Evolutionary conservation across 2,797 vertebrate genomes (phyloP).

Genomic region (Limosa lapponica): DNA sequence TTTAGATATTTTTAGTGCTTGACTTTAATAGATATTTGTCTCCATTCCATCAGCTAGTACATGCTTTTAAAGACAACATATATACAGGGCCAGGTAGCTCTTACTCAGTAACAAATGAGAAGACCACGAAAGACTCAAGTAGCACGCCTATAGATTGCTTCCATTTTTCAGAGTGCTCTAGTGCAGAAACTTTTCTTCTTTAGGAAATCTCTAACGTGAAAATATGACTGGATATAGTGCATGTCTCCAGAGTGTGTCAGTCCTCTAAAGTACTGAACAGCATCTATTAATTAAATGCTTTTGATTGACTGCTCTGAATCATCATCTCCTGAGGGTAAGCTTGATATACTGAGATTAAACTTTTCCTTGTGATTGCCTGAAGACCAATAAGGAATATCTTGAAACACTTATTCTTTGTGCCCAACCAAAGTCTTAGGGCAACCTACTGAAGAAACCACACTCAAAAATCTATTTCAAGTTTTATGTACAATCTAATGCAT

Average conservation of each 20-base stretch:
- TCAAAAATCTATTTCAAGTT: neutral
- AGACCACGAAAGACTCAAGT: neutral
- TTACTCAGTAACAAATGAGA: neutral
- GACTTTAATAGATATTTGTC: neutral
- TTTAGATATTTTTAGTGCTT: neutral
- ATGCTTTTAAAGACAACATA: neutral
- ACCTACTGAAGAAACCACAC: neutral
- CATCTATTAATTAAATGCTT: slow-evolving; percentile 27
- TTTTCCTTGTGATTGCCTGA: neutral
- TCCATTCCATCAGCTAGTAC: neutral
- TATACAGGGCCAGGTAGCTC: neutral
- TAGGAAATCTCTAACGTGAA: neutral
- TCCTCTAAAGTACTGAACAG: neutral
- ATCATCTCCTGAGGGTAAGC: neutral
- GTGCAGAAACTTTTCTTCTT: neutral
- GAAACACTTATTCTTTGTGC: neutral
- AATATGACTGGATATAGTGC: neutral
- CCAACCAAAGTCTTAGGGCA: neutral
- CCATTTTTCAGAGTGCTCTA: neutral
- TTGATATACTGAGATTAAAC: neutral
- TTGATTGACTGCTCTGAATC: slow-evolving; percentile 10
- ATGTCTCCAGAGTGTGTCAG: neutral
- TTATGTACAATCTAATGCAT: neutral
- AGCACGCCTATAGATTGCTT: neutral
- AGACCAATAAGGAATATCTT: neutral